These are phyloP conservation scores for Erebia palarica DNA, from an alignment of 2,888 invertebrate genomes.

Conservation along the genomic window DNA sequence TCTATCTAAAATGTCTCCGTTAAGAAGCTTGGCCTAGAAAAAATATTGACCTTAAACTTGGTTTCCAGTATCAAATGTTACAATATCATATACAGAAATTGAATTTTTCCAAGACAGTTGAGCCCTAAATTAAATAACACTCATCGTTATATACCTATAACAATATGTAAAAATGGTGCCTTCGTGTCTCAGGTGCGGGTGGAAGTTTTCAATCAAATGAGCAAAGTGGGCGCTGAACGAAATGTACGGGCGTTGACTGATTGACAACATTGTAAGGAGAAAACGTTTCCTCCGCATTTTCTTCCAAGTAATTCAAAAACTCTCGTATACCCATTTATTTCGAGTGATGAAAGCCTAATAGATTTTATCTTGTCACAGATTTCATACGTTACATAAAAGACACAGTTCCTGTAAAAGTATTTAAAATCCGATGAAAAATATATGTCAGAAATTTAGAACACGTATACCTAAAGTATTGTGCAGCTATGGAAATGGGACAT, in stretches of 20 bases:
- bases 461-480: too few species aligned
- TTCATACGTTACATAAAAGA: conserved; percentile 14
- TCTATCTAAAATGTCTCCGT: too few species aligned
- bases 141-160: conserved; percentile 32
- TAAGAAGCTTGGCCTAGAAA: too few species aligned
- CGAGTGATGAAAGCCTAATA: conserved; percentile 34
- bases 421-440: background rate
- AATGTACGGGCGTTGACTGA: conserved; percentile 68
- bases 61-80: background rate
- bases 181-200: conserved; percentile 67
- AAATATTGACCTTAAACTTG: too few species aligned
- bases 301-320: conserved; percentile 49
- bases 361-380: conserved; percentile 29
- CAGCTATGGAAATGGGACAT: too few species aligned
- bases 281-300: conserved; percentile 57
- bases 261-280: conserved; percentile 72
- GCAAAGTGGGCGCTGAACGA: conserved; percentile 61
- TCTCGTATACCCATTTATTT: conserved; percentile 60
- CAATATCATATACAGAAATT: conserved; percentile 3
- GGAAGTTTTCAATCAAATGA: conserved; percentile 80
- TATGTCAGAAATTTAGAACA: too few species aligned
- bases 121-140: conserved; percentile 36
- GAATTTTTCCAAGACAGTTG: conserved; percentile 19
- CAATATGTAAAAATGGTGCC: conserved; percentile 23
- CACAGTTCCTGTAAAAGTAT: background rate